Conservation (phyloP, 2,888 invertebrate genomes). For the Oscheius sp. region DNA sequence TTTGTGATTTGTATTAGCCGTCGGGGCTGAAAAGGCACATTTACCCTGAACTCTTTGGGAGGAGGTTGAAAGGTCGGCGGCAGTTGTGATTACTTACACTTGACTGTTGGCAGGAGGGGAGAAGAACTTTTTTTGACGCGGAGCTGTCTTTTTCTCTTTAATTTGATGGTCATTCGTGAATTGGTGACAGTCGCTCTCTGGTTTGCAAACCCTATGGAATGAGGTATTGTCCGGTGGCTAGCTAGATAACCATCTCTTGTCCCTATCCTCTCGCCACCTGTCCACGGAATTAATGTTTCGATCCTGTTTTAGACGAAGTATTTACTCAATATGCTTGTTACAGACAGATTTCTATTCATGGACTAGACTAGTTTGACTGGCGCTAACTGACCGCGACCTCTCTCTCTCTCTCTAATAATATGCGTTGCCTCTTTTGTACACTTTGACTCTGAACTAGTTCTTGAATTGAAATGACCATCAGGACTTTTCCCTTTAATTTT, state of each 20-base stretch:
- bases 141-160: no score
- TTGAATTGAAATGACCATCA: neutral
- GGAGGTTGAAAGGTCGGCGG: no score
- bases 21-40: neutral
- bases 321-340: no score
- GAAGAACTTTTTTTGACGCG: neutral
- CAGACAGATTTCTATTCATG: neutral
- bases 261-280: slow-evolving; percentile 11
- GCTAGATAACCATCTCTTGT: slow-evolving; percentile 14
- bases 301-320: neutral
- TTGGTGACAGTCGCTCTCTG: neutral
- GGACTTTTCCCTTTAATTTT: no score
- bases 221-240: slow-evolving; percentile 15
- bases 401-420: neutral
- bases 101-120: no score
- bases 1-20: neutral
- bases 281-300: slow-evolving; percentile 28
- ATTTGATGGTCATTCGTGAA: no score
- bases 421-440: neutral
- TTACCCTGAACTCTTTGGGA: no score
- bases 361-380: neutral
- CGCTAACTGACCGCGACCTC: neutral
- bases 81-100: no score
- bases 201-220: slow-evolving; percentile 23
- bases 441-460: slow-evolving; percentile 1